Percentiles rank a stretch among this genome's conserved stretches.
These are phyloP conservation scores for Chymomyza procnemis DNA, from an alignment of 2,888 invertebrate genomes.

Conservation along the genomic window DNA sequence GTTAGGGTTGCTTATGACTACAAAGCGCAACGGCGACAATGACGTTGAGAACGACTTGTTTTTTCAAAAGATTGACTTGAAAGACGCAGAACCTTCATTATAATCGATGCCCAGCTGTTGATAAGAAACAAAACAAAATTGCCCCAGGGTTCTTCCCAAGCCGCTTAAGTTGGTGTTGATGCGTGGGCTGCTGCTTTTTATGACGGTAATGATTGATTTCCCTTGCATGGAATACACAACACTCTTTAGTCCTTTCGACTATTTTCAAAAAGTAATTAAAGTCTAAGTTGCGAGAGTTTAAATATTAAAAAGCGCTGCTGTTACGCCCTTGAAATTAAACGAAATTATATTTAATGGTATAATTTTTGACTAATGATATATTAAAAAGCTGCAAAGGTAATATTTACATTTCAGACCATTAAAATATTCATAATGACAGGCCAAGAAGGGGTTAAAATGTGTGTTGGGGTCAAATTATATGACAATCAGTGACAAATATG, in stretches of 20 bases:
- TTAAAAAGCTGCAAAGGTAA: neutral
- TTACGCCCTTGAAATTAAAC: neutral
- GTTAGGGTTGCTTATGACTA: neutral
- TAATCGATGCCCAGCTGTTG: neutral
- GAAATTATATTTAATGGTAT: neutral
- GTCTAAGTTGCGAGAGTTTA: neutral
- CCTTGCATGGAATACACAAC: neutral
- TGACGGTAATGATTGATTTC: neutral
- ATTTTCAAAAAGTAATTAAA: neutral
- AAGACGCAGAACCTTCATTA: neutral
- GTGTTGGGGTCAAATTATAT: constrained; percentile 10
- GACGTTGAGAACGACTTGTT: neutral
- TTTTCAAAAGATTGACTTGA: neutral
- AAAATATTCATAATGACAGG: neutral
- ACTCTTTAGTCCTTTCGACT: neutral
- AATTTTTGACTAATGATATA: neutral
- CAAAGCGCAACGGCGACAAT: neutral
- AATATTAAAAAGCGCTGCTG: neutral
- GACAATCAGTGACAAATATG: constrained; percentile 19
- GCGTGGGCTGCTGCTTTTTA: neutral
- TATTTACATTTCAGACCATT: neutral
- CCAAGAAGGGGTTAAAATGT: neutral
- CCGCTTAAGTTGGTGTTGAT: neutral
- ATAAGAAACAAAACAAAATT: neutral
- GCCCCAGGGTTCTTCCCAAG: neutral